These are phyloP conservation scores for Hycleus cichorii DNA, from an alignment of 1,140 invertebrate species.

Conservation along the genomic window DNA sequence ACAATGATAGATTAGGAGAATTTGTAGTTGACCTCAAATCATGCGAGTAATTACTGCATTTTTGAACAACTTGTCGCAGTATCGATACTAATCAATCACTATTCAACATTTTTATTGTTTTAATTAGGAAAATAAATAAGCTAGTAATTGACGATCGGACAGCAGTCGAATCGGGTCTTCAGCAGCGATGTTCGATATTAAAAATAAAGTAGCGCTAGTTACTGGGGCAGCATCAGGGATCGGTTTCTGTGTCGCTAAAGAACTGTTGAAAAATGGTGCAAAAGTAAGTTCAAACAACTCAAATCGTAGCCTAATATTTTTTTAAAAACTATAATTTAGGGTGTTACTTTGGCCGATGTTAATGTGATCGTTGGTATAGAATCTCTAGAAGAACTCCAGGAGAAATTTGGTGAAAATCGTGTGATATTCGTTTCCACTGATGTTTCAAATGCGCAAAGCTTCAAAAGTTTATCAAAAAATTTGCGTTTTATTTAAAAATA, in stretches of 20 bases:
- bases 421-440: constrained; percentile 15
- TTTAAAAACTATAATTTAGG: not conserved
- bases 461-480: constrained; percentile 22
- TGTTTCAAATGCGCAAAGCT: constrained; percentile 16
- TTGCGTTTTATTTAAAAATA: not conserved
- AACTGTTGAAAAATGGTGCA: constrained; percentile 60
- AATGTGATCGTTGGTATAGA: constrained; percentile 19
- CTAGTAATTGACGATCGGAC: no score
- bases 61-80: no score
- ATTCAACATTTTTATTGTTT: no score
- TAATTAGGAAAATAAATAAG: no score
- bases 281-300: constrained; percentile 47
- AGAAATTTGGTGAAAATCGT: constrained; percentile 27
- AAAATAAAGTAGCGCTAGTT: constrained; percentile 62
- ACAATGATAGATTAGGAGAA: no score
- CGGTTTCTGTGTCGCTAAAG: constrained; percentile 57
- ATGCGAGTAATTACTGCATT: no score
- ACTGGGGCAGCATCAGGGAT: constrained; percentile 69
- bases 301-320: no score
- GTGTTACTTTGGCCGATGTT: constrained; percentile 29
- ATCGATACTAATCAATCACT: no score
- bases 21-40: no score
- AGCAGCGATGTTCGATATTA: constrained; percentile 31
- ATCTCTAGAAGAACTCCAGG: constrained; percentile 21
- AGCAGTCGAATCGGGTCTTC: no score